A percentile compares a stretch with the other conserved stretches of the same genome.
Evolutionary conservation across 1,140 invertebrate species (phyloP).

Genomic region (Drosophila suzukii): DNA sequence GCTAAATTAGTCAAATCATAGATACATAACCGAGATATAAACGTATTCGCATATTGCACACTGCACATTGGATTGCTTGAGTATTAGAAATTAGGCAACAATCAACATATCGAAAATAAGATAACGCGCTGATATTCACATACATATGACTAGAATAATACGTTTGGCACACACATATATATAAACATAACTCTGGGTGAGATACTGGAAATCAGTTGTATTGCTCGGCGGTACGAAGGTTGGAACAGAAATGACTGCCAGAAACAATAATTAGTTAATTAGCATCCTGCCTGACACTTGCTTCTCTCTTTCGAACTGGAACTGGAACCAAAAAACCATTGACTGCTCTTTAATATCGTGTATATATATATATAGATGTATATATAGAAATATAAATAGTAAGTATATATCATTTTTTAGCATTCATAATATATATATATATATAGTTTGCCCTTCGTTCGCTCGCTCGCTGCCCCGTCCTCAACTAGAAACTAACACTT

Average conservation of each 20-base stretch:
- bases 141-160: slow-evolving; percentile 59
- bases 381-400: slow-evolving; percentile 71
- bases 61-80: slow-evolving; percentile 50
- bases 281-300: slow-evolving; percentile 21
- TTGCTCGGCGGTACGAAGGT: slow-evolving; percentile 53
- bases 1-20: slow-evolving; percentile 24
- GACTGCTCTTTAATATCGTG: slow-evolving; percentile 73
- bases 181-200: slow-evolving; percentile 19
- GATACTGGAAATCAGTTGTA: slow-evolving; percentile 23
- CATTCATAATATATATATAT: slow-evolving; percentile 43
- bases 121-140: slow-evolving; percentile 21
- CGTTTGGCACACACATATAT: slow-evolving; percentile 74
- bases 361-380: slow-evolving; percentile 45
- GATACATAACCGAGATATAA: slow-evolving; percentile 11
- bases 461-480: background rate
- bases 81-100: slow-evolving; percentile 71
- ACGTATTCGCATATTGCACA: slow-evolving; percentile 61
- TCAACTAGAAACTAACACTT: slow-evolving; percentile 73
- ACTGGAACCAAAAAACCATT: slow-evolving; percentile 80
- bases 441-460: slow-evolving; percentile 27
- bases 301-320: slow-evolving; percentile 28
- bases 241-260: slow-evolving; percentile 57
- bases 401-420: slow-evolving; percentile 56
- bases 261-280: slow-evolving; percentile 43
- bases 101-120: slow-evolving; percentile 33